Conservation (phyloP, 2,888 invertebrate genomes). For the Campoplex nolae region DNA sequence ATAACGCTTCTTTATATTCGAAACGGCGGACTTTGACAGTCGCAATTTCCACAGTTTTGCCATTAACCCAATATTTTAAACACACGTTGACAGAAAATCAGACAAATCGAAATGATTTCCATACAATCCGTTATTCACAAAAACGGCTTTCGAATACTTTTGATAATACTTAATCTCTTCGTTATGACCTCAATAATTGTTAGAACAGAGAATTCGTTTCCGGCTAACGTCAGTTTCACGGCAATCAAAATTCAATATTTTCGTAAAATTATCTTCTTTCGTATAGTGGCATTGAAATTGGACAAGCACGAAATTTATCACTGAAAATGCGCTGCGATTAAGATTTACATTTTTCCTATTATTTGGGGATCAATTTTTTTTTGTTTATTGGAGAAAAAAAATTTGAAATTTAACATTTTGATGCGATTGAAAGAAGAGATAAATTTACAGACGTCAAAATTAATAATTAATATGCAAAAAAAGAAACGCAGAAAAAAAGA, state of each 20-base stretch:
- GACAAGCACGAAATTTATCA: background rate
- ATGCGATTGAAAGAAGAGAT: too few relatives aligned
- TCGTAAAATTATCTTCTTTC: background rate
- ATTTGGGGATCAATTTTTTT: too few relatives aligned
- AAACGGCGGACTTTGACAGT: background rate
- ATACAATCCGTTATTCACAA: background rate
- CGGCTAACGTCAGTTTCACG: background rate
- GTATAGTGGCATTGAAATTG: background rate
- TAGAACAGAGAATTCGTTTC: background rate
- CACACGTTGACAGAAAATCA: background rate
- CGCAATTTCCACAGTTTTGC: background rate
- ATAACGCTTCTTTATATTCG: background rate
- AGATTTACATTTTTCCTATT: too few relatives aligned
- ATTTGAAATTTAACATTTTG: too few relatives aligned
- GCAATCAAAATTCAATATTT: background rate
- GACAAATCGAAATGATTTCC: background rate
- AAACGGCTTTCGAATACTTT: background rate
- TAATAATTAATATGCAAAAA: too few relatives aligned
- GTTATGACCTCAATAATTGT: background rate
- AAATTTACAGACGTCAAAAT: too few relatives aligned
- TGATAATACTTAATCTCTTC: background rate
- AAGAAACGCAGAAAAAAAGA: too few relatives aligned
- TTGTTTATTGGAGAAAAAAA: too few relatives aligned
- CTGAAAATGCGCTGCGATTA: too few relatives aligned
- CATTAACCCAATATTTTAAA: background rate